These are phyloP conservation scores for Xenus cinereus DNA, from an alignment of 2,113 vertebrate species.

Conservation along the genomic window DNA sequence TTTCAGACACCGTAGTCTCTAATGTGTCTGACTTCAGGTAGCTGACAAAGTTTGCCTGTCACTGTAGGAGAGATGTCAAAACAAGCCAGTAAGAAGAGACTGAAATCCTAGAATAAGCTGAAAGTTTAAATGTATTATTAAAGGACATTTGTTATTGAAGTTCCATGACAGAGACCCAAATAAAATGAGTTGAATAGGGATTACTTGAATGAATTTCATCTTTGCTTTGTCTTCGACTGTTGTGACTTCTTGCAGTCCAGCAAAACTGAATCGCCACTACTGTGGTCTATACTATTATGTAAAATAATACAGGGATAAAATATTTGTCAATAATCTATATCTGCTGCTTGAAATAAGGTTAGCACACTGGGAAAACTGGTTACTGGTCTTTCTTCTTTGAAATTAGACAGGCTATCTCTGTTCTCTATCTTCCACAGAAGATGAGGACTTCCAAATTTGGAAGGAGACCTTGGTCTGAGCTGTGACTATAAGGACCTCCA, in stretches of 20 bases:
- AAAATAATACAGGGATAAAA: neutral
- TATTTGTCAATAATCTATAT: neutral
- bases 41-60: neutral
- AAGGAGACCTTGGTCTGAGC: neutral
- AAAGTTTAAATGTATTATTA: conserved; percentile 35
- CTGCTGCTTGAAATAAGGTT: neutral
- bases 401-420: neutral
- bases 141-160: conserved; percentile 12
- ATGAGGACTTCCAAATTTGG: neutral
- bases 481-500: neutral
- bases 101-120: neutral
- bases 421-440: neutral
- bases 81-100: neutral
- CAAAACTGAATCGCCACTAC: neutral
- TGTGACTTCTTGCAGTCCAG: neutral
- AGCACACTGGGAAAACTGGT: neutral
- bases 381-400: neutral
- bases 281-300: neutral
- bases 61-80: neutral
- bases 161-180: neutral
- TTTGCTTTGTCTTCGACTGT: neutral
- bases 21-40: neutral
- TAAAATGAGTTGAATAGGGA: neutral
- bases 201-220: neutral
- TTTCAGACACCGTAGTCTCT: neutral